Evolutionary conservation across 2,888 invertebrate genomes (phyloP).

Genomic region (Cephus spinipes): DNA sequence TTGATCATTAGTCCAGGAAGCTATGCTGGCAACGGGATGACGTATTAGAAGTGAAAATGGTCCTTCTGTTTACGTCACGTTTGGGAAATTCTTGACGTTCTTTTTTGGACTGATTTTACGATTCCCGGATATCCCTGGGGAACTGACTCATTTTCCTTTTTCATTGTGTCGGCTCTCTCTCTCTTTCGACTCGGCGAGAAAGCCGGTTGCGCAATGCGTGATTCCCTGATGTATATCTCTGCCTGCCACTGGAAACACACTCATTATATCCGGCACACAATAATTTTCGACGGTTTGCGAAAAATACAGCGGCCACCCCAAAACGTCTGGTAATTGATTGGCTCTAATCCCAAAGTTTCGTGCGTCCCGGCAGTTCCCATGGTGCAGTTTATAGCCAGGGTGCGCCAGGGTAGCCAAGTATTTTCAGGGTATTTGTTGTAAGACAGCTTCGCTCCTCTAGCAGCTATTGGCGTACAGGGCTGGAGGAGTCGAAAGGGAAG

Average conservation of each 20-base stretch:
- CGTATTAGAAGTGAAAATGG: background rate
- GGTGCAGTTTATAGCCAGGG: background rate
- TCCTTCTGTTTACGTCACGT: background rate
- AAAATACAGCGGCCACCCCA: slow-evolving; percentile 19
- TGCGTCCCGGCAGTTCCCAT: slow-evolving; percentile 35
- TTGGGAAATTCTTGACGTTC: background rate
- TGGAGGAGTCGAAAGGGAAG: background rate
- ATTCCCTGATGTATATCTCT: slow-evolving; percentile 31
- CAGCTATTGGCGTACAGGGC: background rate
- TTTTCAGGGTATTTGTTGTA: background rate
- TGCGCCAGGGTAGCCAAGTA: background rate
- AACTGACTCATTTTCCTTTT: background rate
- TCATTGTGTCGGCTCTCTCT: background rate
- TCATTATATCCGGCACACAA: slow-evolving; percentile 32
- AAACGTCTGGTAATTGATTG: slow-evolving; percentile 40
- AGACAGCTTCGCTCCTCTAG: background rate
- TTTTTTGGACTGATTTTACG: background rate
- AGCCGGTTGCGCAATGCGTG: slow-evolving; percentile 28
- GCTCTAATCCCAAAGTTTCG: slow-evolving; percentile 39
- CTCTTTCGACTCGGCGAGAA: background rate
- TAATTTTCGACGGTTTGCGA: slow-evolving; percentile 25
- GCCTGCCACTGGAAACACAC: slow-evolving; percentile 28
- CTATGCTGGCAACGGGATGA: background rate
- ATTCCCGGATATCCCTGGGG: background rate
- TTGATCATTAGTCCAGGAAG: background rate